Base-by-base conservation (phyloP, 2,113 vertebrate species). In the Aramus guarauna region DNA sequence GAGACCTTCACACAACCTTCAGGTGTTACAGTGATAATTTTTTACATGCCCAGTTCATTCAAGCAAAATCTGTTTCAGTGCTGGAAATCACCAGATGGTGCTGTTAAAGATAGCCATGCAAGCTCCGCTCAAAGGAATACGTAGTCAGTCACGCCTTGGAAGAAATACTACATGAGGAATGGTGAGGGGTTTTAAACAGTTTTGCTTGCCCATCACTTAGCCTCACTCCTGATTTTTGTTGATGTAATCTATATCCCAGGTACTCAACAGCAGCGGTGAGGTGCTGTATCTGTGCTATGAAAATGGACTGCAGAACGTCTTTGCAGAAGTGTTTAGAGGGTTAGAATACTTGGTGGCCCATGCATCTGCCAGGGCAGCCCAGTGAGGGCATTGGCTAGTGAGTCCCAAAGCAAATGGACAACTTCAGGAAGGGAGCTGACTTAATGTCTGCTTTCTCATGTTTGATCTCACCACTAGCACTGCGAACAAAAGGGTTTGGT, bases 31-130 rank as follows among this genome's bases (percentile, higher is more conserved):
- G 22, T 32, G 56, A 67, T 53, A 64, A 37, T n/a, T 78, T 91
- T 80, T 86, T 67, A 63, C 30, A 36, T 47, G 77, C 32, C 20
- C 62, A 27, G 91, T 87, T 97, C 58, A 82, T 60, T 72, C 67
- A 56, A 85, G 77, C 12, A 82, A 84, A 89, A 89, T 72, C 66
- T 96, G 45, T 48, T 56, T 30, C 62, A 87, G 77, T 59, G 84
- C 58, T 92, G 73, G 58, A 74, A 89, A 68, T 95, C 53, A 69
- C 68, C 89, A 94, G 91, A 94, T 95, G 89, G 77, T 95, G 77
- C 62, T 88, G 92, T 95, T 96, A 95, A 94, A 85, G 92, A 94
- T 36, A 86, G 55, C 60, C 59, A 29, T 36, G 43, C 14, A 92
- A 94, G 53, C 48, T 91, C 81, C 95, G 72, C 75, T 88, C 55